Evolutionary conservation across 2,797 vertebrate genomes (phyloP).

Genomic region (Prunella strophiata): DNA sequence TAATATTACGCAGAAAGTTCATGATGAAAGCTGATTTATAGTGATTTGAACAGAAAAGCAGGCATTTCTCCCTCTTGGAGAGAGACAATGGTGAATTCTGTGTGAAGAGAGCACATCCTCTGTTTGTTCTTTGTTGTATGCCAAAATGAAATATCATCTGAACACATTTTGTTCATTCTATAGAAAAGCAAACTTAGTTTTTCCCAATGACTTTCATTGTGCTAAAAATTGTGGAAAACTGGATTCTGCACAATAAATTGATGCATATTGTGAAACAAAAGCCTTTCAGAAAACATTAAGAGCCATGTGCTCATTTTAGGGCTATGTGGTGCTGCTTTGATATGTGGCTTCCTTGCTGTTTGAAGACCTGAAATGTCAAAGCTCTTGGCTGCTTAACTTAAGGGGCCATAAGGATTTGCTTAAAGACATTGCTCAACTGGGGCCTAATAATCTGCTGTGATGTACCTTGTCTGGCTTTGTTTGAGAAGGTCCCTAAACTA

Average conservation of each 20-base stretch:
- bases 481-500: not conserved
- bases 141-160: not conserved
- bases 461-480: not conserved
- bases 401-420: not conserved
- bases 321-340: not conserved
- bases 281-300: conserved; percentile 36
- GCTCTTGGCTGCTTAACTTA: not conserved
- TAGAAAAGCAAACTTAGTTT: not conserved
- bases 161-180: not conserved
- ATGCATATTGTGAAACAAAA: conserved; percentile 21
- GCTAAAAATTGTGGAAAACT: conserved; percentile 42
- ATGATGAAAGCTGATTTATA: conserved; percentile 3
- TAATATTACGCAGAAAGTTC: conserved; percentile 37
- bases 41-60: conserved; percentile 13
- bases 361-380: not conserved
- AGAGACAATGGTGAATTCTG: conserved; percentile 13
- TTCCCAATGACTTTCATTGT: conserved; percentile 4
- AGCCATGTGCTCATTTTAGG: conserved; percentile 17
- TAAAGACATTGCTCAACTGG: not conserved
- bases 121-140: not conserved
- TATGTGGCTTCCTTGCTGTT: conserved; percentile 14
- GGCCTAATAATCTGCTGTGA: not conserved
- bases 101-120: not conserved
- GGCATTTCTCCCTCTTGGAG: conserved; percentile 1
- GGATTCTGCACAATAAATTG: not conserved